Percentiles rank a stretch among this genome's conserved stretches.
phyloP scores from a whole-genome alignment of 2,888 invertebrate species.

The Brenthis daphne region DNA sequence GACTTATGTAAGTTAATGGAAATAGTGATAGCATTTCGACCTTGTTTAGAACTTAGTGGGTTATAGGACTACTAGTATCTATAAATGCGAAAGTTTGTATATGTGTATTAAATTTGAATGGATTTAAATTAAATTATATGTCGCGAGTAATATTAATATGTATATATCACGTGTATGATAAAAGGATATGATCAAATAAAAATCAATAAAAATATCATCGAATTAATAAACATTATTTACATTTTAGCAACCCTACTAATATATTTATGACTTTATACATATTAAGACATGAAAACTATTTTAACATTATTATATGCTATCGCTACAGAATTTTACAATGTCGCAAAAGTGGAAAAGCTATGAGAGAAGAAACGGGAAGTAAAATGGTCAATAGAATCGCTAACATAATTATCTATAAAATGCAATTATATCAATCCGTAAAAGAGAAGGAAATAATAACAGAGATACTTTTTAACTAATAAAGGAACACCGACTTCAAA shows the following conservation, averaged over 20 bases:
- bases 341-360: neutral
- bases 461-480: no score
- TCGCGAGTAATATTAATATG: no score
- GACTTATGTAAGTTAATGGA: slow-evolving; percentile 35
- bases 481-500: no score
- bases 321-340: slow-evolving; percentile 4
- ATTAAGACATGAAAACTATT: neutral
- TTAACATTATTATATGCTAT: slow-evolving; percentile 8
- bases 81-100: neutral
- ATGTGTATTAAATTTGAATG: neutral
- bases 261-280: neutral
- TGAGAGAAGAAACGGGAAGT: neutral
- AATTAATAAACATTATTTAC: no score
- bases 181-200: no score
- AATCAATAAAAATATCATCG: no score
- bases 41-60: neutral
- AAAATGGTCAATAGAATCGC: no score
- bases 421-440: no score
- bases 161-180: no score
- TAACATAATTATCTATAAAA: no score
- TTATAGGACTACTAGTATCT: neutral
- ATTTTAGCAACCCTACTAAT: no score
- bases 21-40: neutral
- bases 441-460: neutral
- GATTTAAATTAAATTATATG: no score